Percentiles rank a stretch among this genome's conserved stretches.
Conservation (phyloP, 2,797 vertebrate species). For the Takifugu rubripes region DNA sequence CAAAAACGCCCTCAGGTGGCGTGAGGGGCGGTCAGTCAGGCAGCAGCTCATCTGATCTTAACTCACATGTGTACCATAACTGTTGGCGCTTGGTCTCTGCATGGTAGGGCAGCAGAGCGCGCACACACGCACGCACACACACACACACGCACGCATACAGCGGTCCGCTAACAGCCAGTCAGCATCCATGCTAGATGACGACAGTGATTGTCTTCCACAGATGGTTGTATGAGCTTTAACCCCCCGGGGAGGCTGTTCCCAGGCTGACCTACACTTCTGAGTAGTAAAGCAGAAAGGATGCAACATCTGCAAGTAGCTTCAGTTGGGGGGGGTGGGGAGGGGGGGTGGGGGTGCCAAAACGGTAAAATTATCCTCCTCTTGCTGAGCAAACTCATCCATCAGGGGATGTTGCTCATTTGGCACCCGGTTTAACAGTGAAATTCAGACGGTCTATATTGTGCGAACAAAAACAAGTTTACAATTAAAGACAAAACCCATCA, state of each 20-base stretch:
- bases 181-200: slow-evolving; percentile 17
- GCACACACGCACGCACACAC: no score
- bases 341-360: no score
- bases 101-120: slow-evolving; percentile 1
- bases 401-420: no score
- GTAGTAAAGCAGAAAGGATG: background rate
- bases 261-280: slow-evolving; percentile 22
- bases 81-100: slow-evolving; percentile 11
- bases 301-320: no score
- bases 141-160: no score
- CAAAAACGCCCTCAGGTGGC: slow-evolving; percentile 22
- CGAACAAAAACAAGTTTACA: no score
- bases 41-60: slow-evolving; percentile 41
- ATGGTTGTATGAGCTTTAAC: slow-evolving; percentile 9
- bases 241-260: slow-evolving; percentile 20
- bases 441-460: no score
- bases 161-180: slow-evolving; percentile 21
- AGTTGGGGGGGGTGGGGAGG: no score
- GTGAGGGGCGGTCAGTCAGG: slow-evolving; percentile 38
- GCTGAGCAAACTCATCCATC: no score
- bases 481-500: no score
- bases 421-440: no score
- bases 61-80: slow-evolving; percentile 36
- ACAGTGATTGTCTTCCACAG: slow-evolving; percentile 9
- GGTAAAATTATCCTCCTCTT: no score